Percentiles rank a stretch among this genome's conserved stretches.
Conservation (phyloP, 2,113 vertebrate species). For the Etheostoma spectabile region DNA sequence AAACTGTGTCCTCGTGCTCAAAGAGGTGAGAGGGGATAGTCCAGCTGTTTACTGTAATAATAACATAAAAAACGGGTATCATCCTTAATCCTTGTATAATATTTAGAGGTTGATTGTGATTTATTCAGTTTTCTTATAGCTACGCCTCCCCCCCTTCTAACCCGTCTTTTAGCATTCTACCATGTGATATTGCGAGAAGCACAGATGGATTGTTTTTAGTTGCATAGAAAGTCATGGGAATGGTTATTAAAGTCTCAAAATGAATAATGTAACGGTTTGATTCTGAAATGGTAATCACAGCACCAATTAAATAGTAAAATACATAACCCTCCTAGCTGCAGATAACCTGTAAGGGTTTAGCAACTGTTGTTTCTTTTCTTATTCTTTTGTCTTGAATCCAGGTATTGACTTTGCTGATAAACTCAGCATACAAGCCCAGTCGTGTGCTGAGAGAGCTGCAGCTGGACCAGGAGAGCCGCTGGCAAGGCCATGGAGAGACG, state of each 20-base stretch:
- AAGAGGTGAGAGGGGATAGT: constrained; percentile 89
- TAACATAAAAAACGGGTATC: background rate
- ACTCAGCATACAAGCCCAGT: constrained; percentile 97
- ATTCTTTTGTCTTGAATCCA: constrained; percentile 63
- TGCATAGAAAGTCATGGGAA: background rate
- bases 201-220: no score
- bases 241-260: background rate
- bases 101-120: background rate
- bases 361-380: no score
- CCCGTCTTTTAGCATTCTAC: no score
- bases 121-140: no score
- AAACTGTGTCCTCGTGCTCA: constrained; percentile 95
- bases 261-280: background rate
- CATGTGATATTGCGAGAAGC: no score
- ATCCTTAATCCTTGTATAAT: background rate
- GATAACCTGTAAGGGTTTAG: constrained; percentile 8
- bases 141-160: background rate
- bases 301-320: background rate
- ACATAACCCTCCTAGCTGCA: background rate
- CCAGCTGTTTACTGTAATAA: background rate
- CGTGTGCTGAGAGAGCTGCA: constrained; percentile 96
- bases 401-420: constrained; percentile 96
- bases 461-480: constrained; percentile 94
- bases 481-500: constrained; percentile 95
- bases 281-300: background rate